A percentile compares a stretch with the other conserved stretches of the same genome.
phyloP scores from a whole-genome alignment of 2,888 invertebrate genomes.

The Morpho deidamia region DNA sequence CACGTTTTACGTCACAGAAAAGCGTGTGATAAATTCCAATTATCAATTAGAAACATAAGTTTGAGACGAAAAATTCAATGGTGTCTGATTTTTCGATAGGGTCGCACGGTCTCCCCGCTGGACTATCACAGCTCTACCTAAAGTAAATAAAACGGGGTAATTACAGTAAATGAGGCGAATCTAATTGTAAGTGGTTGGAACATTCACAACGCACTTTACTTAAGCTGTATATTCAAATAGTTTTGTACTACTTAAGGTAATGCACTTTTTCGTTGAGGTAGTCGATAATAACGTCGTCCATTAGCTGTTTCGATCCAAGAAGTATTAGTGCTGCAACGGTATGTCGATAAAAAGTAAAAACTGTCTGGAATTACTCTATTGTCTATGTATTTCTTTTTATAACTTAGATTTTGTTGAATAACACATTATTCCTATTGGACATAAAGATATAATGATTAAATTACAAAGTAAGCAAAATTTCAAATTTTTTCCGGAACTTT shows the following conservation, averaged over 20 bases:
- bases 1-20: too few species aligned
- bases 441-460: neutral
- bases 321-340: conserved; percentile 37
- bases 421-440: too few species aligned
- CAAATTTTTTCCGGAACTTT: neutral
- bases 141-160: conserved; percentile 47
- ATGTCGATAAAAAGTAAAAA: conserved; percentile 27
- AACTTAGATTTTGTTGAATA: conserved; percentile 16
- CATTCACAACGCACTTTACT: conserved; percentile 66
- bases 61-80: too few species aligned
- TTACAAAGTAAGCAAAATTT: too few species aligned
- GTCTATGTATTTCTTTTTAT: conserved; percentile 15
- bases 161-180: conserved; percentile 64
- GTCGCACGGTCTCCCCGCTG: too few species aligned
- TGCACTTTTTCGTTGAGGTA: conserved; percentile 70
- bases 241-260: conserved; percentile 71
- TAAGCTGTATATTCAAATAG: conserved; percentile 72
- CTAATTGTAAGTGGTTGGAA: conserved; percentile 62
- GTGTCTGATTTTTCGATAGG: too few species aligned
- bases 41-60: too few species aligned
- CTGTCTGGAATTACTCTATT: conserved; percentile 26
- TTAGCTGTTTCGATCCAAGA: conserved; percentile 59
- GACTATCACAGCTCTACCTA: neutral
- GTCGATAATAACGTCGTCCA: conserved; percentile 65
- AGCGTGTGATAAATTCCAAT: too few species aligned